phyloP scores from a whole-genome alignment of 1,140 invertebrate species.

The Vollenhovia emeryi region DNA sequence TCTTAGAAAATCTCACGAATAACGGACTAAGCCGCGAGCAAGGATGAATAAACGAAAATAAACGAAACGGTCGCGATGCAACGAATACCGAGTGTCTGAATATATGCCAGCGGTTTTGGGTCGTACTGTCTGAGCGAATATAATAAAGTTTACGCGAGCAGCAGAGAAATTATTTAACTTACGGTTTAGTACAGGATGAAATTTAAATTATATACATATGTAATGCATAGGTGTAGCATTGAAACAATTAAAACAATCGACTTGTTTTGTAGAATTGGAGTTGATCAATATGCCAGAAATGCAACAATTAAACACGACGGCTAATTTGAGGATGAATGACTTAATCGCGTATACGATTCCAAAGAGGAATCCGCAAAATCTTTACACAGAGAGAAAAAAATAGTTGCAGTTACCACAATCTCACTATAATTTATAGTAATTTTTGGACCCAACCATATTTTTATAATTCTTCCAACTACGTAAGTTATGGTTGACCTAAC shows the following conservation, averaged over 20 bases:
- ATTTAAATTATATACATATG: background rate
- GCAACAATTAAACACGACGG: background rate
- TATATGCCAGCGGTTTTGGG: constrained; percentile 74
- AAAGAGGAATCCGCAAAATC: background rate
- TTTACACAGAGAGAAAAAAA: too few relatives aligned
- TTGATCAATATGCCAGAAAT: background rate
- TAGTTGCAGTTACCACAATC: too few relatives aligned
- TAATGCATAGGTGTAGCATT: background rate
- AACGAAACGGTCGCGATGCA: constrained; percentile 26
- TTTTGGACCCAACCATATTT: too few relatives aligned
- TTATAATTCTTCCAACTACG: too few relatives aligned
- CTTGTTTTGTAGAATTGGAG: background rate
- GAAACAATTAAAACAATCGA: background rate
- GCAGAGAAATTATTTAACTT: background rate
- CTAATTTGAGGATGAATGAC: too few relatives aligned
- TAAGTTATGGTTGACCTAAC: too few relatives aligned
- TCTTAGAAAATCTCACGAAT: constrained; percentile 54
- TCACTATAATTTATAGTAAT: too few relatives aligned
- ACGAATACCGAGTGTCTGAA: constrained; percentile 78
- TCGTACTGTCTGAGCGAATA: background rate
- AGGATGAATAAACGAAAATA: background rate
- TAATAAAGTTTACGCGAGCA: background rate
- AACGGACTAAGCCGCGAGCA: background rate
- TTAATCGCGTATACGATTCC: background rate
- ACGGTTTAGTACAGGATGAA: too few relatives aligned